A percentile compares a stretch with the other conserved stretches of the same genome.
Evolutionary conservation across 2,888 invertebrate species (phyloP).

Genomic region (Dione juno): DNA sequence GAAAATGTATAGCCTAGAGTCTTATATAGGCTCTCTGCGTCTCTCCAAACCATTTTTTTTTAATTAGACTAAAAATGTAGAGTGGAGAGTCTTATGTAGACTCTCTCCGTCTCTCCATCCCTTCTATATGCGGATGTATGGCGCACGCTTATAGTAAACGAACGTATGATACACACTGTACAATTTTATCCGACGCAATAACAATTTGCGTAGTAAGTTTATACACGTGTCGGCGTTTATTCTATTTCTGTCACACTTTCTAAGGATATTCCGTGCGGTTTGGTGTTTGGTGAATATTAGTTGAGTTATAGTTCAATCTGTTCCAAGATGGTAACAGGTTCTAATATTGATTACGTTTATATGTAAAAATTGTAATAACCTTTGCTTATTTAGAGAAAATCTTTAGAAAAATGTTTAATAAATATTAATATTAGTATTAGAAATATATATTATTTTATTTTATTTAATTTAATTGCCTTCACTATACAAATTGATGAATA

Average conservation of each 20-base stretch:
- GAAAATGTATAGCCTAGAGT: background rate
- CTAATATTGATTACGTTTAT: background rate
- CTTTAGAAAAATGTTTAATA: too few species aligned
- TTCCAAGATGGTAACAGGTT: background rate
- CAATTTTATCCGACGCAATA: conserved; percentile 41
- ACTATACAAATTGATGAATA: too few species aligned
- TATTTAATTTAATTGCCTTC: too few species aligned
- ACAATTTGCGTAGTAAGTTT: conserved; percentile 45
- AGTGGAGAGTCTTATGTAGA: background rate
- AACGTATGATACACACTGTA: background rate
- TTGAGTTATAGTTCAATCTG: background rate
- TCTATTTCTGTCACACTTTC: conserved; percentile 54
- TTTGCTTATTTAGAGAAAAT: too few species aligned
- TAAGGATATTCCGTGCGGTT: conserved; percentile 27
- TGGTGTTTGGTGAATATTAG: background rate
- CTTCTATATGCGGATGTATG: background rate
- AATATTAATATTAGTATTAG: too few species aligned
- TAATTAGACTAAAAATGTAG: too few species aligned
- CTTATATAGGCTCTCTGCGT: background rate
- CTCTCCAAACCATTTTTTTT: too few species aligned
- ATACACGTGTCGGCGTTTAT: conserved; percentile 49
- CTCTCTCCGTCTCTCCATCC: background rate
- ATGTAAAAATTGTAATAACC: too few species aligned
- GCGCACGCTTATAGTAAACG: background rate
- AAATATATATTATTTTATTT: too few species aligned